Evolutionary conservation across 2,797 vertebrate species (phyloP).

Genomic region (Rhadinocentrus ornatus): DNA sequence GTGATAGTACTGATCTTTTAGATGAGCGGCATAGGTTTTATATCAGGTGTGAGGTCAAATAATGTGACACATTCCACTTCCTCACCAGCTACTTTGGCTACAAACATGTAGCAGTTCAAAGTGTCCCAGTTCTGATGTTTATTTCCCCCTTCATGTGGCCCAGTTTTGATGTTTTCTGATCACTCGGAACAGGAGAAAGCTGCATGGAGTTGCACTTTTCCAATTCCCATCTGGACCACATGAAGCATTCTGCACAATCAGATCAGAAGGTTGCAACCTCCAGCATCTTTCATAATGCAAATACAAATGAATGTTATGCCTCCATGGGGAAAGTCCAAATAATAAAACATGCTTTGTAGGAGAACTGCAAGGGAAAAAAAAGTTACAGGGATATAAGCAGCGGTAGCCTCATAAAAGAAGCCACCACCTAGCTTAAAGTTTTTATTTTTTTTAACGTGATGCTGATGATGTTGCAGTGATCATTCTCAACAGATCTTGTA

Average conservation of each 20-base stretch:
- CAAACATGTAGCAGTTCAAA: slow-evolving; percentile 9
- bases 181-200: slow-evolving; percentile 38
- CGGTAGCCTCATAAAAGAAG: not conserved
- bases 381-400: not conserved
- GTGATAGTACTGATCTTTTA: not conserved
- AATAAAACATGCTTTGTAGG: not conserved
- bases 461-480: not conserved
- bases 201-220: slow-evolving; percentile 29
- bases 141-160: slow-evolving; percentile 30
- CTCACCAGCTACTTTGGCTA: slow-evolving; percentile 25
- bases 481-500: not conserved
- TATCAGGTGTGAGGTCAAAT: slow-evolving; percentile 17
- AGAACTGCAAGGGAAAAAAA: not conserved
- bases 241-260: not conserved
- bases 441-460: not conserved
- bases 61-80: not conserved
- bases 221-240: slow-evolving; percentile 19
- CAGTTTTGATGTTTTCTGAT: slow-evolving; percentile 57
- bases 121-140: slow-evolving; percentile 46
- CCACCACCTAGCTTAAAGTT: not conserved
- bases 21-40: not conserved
- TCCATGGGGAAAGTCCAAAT: not conserved
- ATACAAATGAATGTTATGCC: not conserved
- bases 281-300: slow-evolving; percentile 4
- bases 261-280: slow-evolving; percentile 15